A percentile compares a stretch with the other conserved stretches of the same genome.
phyloP scores from a whole-genome alignment of 2,888 invertebrate species.

The Spicauda simplicius region DNA sequence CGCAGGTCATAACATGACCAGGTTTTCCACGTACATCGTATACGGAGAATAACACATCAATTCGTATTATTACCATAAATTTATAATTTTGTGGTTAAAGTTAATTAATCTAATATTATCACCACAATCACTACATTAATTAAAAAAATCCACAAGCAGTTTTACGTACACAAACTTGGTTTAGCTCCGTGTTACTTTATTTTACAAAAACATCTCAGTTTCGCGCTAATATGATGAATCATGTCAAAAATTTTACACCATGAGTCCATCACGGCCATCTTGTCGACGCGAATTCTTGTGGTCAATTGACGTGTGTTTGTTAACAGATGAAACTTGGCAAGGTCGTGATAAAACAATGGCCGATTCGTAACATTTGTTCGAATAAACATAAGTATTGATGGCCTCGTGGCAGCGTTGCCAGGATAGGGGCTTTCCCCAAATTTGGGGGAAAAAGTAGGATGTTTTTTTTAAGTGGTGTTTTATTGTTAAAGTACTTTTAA shows the following conservation, averaged over 20 bases:
- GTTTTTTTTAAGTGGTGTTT: too few relatives aligned
- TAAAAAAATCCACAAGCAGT: background rate
- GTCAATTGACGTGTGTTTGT: slow-evolving; percentile 41
- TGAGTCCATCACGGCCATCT: slow-evolving; percentile 28
- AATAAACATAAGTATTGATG: background rate
- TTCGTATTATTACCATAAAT: background rate
- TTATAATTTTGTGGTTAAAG: background rate
- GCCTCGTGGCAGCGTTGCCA: too few relatives aligned
- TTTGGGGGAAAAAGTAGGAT: too few relatives aligned
- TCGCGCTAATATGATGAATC: slow-evolving; percentile 19
- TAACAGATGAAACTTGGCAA: slow-evolving; percentile 40
- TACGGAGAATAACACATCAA: too few relatives aligned
- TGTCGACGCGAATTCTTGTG: slow-evolving; percentile 39
- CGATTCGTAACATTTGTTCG: background rate
- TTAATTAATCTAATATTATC: background rate
- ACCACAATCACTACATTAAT: background rate
- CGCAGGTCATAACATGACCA: too few relatives aligned
- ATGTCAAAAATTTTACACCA: slow-evolving; percentile 33
- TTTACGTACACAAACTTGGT: background rate
- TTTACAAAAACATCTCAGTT: slow-evolving; percentile 13
- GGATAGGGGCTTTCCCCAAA: too few relatives aligned
- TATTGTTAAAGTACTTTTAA: too few relatives aligned
- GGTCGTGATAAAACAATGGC: slow-evolving; percentile 29
- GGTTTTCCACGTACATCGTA: too few relatives aligned
- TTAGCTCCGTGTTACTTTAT: background rate